Base-by-base conservation (phyloP, 2,888 invertebrate species). In the Dryomyza anilis region DNA sequence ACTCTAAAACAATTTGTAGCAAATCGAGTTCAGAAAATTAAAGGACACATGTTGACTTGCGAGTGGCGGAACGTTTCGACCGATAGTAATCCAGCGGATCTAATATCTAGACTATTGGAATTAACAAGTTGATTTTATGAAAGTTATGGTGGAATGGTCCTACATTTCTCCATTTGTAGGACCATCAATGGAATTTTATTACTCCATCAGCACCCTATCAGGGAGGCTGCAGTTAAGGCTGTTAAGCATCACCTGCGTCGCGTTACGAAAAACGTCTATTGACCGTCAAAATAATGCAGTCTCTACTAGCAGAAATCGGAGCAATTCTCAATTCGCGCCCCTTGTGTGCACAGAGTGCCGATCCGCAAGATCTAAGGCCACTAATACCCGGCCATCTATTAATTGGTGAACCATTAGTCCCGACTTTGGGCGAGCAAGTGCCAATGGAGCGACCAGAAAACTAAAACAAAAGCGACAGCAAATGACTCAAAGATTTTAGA, bases 401-500 rank as follows among this genome's bases (percentile, higher is more conserved):
- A n/a, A n/a, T n/a, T n/a, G n/a, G n/a, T n/a, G n/a, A n/a, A n/a
- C n/a, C n/a, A n/a, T n/a, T n/a, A n/a, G n/a, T n/a, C n/a, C n/a
- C n/a, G 36, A n/a, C 36, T n/a, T 14, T 36, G 1, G n/a, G n/a
- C n/a, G 65, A 61, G n/a, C 56, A 43, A 46, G 56, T 65, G 8
- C 57, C 61, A 23, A 33, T 56, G 55, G 61, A 61, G 46, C 3
- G 39, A 2, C 61, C 55, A 16, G 30, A 61, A 21, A 61, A 65
- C 39, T 52, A 50, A n/a, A n/a, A n/a, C 12, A 7, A 58, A 10
- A 58, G 36, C 19, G 57, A 46, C 27, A 70, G 27, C 50, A 45
- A 36, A 45, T 67, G 1, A 30, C 19, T 1, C 63, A 67, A 60
- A 61, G 67, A 29, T 65, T 69, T 23, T 67, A 67, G 68, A 65